These are phyloP conservation scores for Chouioia cunea DNA, from an alignment of 2,888 invertebrate genomes.

Conservation along the genomic window DNA sequence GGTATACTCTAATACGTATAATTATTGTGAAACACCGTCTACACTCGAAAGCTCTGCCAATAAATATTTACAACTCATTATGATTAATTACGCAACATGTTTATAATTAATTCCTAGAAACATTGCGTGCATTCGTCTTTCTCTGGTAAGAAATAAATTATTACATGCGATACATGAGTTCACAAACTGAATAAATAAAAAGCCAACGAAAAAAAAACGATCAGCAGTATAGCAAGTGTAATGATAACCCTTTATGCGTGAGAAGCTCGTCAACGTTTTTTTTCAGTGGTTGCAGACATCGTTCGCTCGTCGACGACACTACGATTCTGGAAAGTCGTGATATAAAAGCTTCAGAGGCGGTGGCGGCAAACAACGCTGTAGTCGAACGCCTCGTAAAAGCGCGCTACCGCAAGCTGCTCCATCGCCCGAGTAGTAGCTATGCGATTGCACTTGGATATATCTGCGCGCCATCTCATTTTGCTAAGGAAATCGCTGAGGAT, in stretches of 20 bases:
- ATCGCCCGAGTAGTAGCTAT: constrained; percentile 27
- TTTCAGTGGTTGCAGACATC: constrained; percentile 17
- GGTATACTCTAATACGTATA: too few species aligned
- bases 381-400: constrained; percentile 51
- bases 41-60: too few species aligned
- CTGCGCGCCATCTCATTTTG: constrained; percentile 49
- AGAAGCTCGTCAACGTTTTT: constrained; percentile 17
- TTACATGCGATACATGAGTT: too few species aligned
- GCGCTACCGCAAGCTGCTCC: constrained; percentile 29
- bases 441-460: constrained; percentile 49
- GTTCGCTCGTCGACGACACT: constrained; percentile 41
- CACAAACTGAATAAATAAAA: background rate
- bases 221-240: background rate
- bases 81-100: too few species aligned
- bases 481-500: constrained; percentile 17
- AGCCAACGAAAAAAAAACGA: constrained; percentile 18
- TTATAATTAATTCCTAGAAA: too few species aligned
- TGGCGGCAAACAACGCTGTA: constrained; percentile 49
- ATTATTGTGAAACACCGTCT: too few species aligned
- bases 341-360: constrained; percentile 47
- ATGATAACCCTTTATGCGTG: constrained; percentile 16
- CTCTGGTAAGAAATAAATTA: too few species aligned
- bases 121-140: too few species aligned
- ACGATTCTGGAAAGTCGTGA: constrained; percentile 43
- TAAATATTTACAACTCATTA: too few species aligned